Evolutionary conservation across 2,888 invertebrate species (phyloP).

Genomic region (Sicus ferrugineus): DNA sequence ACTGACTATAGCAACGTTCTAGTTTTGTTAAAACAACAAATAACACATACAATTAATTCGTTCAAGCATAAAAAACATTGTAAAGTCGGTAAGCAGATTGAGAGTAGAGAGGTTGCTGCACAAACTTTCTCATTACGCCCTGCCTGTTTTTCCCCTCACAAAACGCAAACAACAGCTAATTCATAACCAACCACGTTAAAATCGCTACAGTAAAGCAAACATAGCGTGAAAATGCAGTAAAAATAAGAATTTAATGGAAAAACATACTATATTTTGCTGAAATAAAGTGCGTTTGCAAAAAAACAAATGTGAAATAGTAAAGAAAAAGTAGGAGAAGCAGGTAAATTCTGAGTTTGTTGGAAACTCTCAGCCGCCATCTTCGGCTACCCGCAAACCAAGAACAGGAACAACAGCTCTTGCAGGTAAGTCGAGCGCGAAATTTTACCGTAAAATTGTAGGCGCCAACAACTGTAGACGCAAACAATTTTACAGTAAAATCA

Average conservation of each 20-base stretch:
- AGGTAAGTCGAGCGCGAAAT: not conserved
- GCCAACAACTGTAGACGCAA: not conserved
- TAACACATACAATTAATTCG: not conserved
- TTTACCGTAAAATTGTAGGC: not conserved
- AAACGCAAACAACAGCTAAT: not conserved
- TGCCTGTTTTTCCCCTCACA: not conserved
- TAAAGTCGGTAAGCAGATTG: not conserved
- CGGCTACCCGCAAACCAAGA: not conserved
- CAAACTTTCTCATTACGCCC: not conserved
- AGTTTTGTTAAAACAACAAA: too few species aligned
- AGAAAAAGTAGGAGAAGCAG: not conserved
- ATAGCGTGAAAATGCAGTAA: not conserved
- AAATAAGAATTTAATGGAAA: not conserved
- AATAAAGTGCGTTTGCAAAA: not conserved
- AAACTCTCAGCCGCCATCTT: not conserved
- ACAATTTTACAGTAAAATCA: too few species aligned
- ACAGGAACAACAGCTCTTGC: too few species aligned
- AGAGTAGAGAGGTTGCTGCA: too few species aligned
- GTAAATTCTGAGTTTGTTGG: not conserved
- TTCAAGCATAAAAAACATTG: not conserved
- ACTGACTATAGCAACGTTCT: too few species aligned
- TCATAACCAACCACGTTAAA: not conserved
- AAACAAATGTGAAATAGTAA: not conserved
- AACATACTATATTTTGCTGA: not conserved
- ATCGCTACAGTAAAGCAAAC: not conserved